These are phyloP conservation scores for Magallana ariakensis DNA, from an alignment of 1,140 invertebrate species.

Conservation along the genomic window DNA sequence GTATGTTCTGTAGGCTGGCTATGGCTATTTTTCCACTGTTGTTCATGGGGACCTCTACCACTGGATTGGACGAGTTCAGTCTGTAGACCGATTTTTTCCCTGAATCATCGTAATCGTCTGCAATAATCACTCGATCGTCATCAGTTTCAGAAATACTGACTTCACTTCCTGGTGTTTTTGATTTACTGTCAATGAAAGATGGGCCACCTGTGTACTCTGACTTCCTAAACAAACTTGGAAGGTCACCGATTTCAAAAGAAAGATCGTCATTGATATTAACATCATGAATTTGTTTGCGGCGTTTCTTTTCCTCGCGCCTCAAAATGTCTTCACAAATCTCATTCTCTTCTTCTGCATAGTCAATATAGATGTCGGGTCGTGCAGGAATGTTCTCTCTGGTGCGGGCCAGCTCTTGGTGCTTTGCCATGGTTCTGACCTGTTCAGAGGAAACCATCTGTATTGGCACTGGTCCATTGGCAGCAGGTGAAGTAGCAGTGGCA, in stretches of 20 bases:
- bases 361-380: constrained; percentile 45
- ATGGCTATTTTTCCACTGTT: background rate
- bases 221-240: background rate
- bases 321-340: constrained; percentile 20
- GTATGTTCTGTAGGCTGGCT: background rate
- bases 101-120: constrained; percentile 2
- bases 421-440: constrained; percentile 45
- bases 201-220: background rate
- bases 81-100: background rate
- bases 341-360: constrained; percentile 73
- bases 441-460: constrained; percentile 41
- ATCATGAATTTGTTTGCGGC: constrained; percentile 1
- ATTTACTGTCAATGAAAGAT: background rate
- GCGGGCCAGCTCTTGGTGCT: background rate
- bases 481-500: background rate
- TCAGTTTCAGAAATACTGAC: background rate
- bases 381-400: background rate
- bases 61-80: background rate
- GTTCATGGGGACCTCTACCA: background rate
- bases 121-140: background rate
- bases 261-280: background rate
- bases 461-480: constrained; percentile 31
- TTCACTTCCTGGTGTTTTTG: background rate
- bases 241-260: constrained; percentile 8
- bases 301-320: background rate